Evolutionary conservation across 2,113 vertebrate genomes (phyloP), one percentile per base, ranked within the genome.

Genomic region (Otolemur garnettii): DNA sequence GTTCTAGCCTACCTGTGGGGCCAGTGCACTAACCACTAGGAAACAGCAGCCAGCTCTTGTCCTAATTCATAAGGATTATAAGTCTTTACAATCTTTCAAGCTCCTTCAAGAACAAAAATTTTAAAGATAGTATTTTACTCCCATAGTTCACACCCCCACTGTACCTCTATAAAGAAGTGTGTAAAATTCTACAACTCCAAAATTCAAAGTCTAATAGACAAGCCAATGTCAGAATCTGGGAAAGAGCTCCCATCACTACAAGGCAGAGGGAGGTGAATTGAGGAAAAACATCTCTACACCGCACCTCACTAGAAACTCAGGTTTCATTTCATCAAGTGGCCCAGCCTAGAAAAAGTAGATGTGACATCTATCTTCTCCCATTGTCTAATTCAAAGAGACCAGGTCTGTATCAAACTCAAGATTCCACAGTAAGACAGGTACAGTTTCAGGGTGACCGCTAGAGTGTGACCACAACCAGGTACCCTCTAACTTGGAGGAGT

Each of bases 191-290:
- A 66, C 50, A 53, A n/a, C 9, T 19, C n/a, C 45, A 60, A 35
- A 79, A 68, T 66, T 15, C 33, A 68, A 35, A 72, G 18, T 50
- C 66, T 64, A 72, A 9, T 11, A 72, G 62, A 19, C 66, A 59
- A 0, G 15, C 5, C 6, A 7, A 7, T 10, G 26, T 1, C 26
- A 50, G 3, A 26, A 30, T n/a, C 59, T 8, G 28, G 28, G 14
- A 24, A 10, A 18, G 33, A 17, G 13, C 35, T 21, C 33, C 75
- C 4, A 3, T 8, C 22, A 28, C 26, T 38, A 5, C 1, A 13
- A 75, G 24, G 19, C 82, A 38, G 62, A 87, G 30, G 19, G 15
- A 72, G 26, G 17, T 2, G 55, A 72, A 24, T 15, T 30, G 18
- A 64, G 53, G 53, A 19, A 55, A 74, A 75, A 7, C 3, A 21